These are phyloP conservation scores for Folsomia candida DNA, from an alignment of 2,888 invertebrate species.

Conservation along the genomic window DNA sequence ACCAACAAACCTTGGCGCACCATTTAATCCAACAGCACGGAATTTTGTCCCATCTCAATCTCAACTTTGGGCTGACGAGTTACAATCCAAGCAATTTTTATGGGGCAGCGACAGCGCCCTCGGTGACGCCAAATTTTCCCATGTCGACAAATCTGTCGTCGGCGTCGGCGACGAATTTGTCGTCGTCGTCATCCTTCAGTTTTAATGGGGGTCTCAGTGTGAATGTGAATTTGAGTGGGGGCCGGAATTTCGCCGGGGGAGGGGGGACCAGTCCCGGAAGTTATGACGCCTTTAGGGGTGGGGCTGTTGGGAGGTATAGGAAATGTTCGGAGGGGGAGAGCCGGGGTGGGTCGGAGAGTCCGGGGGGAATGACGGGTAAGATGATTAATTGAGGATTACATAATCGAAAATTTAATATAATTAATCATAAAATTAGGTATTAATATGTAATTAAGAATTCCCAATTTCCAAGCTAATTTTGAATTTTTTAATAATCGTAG, in stretches of 20 bases:
- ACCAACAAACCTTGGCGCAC: neutral
- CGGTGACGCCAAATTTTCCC: too few species aligned
- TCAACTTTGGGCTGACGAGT: neutral
- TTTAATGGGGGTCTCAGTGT: neutral
- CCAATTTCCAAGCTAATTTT: too few species aligned
- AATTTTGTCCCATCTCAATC: neutral
- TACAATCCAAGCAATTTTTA: too few species aligned
- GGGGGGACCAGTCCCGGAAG: neutral
- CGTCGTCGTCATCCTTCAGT: neutral
- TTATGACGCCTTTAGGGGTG: too few species aligned
- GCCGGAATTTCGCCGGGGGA: neutral
- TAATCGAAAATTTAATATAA: too few species aligned
- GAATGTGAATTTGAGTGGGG: slow-evolving; percentile 17
- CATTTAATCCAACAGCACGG: neutral
- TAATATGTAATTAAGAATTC: too few species aligned
- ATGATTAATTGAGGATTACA: too few species aligned
- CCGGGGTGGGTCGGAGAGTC: neutral
- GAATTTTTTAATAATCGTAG: too few species aligned
- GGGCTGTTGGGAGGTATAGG: neutral
- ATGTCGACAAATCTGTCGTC: too few species aligned
- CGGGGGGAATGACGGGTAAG: neutral
- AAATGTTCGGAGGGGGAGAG: neutral
- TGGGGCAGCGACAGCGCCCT: too few species aligned
- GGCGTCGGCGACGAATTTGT: too few species aligned
- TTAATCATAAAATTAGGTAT: too few species aligned